phyloP scores from a whole-genome alignment of 2,113 vertebrate genomes.

The Phalacrocorax carbo region DNA sequence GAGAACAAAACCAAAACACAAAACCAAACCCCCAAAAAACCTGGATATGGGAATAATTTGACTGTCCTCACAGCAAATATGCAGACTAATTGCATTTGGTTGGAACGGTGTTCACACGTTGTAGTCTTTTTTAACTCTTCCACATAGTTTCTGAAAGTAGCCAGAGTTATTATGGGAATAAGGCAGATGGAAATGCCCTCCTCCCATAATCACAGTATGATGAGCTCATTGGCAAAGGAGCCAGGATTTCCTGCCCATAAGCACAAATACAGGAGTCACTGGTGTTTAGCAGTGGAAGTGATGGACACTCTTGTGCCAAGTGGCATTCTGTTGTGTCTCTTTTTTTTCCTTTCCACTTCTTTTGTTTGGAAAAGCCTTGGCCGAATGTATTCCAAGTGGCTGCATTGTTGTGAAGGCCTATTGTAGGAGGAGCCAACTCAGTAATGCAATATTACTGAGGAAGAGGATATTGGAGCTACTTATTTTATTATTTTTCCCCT shows the following conservation, averaged over 20 bases:
- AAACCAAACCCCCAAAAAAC: not conserved
- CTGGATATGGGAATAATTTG: not conserved
- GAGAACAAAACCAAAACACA: not conserved
- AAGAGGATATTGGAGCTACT: not conserved
- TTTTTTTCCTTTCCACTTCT: not conserved
- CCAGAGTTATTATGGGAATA: constrained; percentile 3
- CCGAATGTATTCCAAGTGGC: not conserved
- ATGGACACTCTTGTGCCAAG: not conserved
- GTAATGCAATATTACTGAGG: not conserved
- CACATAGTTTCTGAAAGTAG: not conserved
- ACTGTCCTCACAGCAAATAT: not conserved
- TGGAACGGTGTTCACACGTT: not conserved
- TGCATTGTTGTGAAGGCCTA: not conserved
- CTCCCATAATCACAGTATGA: not conserved
- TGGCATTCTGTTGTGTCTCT: not conserved
- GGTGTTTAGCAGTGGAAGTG: not conserved
- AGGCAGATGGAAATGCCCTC: not conserved
- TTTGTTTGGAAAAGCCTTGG: not conserved
- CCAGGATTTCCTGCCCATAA: constrained; percentile 32
- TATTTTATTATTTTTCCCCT: not conserved
- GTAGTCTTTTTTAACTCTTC: not conserved
- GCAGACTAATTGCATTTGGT: not conserved
- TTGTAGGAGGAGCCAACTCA: not conserved
- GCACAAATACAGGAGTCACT: constrained; percentile 11
- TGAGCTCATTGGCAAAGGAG: constrained; percentile 2